Conservation (phyloP, 2,797 vertebrate genomes). For the Myripristis murdjan region DNA sequence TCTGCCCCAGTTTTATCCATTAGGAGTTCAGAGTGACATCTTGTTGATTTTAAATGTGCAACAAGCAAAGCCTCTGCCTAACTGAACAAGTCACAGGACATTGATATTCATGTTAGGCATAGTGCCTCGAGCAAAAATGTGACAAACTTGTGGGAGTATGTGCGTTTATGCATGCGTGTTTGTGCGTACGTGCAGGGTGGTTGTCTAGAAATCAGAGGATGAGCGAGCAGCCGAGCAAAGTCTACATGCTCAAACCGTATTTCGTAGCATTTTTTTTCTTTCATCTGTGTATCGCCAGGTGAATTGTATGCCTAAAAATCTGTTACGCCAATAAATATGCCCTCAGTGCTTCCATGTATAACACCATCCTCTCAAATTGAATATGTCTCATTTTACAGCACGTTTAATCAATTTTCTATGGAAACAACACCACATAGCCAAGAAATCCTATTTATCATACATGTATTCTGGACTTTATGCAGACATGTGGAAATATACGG, state of each 20-base stretch:
- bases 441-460: not conserved
- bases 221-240: constrained; percentile 1
- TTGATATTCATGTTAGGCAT: constrained; percentile 43
- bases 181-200: constrained; percentile 28
- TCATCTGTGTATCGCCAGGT: not conserved
- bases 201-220: constrained; percentile 20
- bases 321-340: not conserved
- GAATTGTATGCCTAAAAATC: not conserved
- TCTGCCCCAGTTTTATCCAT: constrained; percentile 7
- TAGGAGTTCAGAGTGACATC: not conserved
- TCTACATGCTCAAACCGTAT: constrained; percentile 14
- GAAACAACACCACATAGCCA: too few relatives aligned
- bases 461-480: not conserved
- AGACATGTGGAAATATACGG: not conserved
- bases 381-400: too few relatives aligned
- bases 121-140: not conserved
- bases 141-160: not conserved
- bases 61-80: constrained; percentile 21
- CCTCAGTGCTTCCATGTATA: too few relatives aligned
- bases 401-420: too few relatives aligned
- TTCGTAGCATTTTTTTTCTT: not conserved
- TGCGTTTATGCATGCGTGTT: constrained; percentile 11
- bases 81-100: constrained; percentile 2
- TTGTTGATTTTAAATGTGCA: constrained; percentile 15
- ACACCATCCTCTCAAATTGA: too few relatives aligned